These are phyloP conservation scores for Mugil cephalus DNA, from an alignment of 2,113 vertebrate genomes.

Conservation along the genomic window DNA sequence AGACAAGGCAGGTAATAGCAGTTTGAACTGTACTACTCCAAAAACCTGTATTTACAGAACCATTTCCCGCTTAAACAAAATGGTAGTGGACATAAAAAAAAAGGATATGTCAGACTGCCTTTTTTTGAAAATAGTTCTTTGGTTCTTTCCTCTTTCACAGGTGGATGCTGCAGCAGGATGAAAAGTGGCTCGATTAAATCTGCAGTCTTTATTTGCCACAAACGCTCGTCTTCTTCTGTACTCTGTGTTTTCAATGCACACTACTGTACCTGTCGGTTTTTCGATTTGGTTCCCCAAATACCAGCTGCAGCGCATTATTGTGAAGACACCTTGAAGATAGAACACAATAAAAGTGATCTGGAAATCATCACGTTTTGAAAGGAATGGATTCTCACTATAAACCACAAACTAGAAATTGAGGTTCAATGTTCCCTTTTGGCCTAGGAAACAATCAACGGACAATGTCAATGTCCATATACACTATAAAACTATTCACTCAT, in stretches of 20 bases:
- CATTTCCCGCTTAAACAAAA: neutral
- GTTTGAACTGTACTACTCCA: neutral
- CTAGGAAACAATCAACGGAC: no score
- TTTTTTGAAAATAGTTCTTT: no score
- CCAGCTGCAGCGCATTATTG: no score
- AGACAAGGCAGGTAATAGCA: conserved; percentile 14
- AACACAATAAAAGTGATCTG: no score
- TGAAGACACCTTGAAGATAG: neutral
- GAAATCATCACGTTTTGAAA: no score
- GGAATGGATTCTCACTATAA: no score
- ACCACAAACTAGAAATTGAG: no score
- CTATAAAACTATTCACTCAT: no score
- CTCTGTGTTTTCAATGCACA: neutral
- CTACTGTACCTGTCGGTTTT: neutral
- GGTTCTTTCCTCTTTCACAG: neutral
- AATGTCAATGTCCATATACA: no score
- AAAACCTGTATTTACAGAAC: neutral
- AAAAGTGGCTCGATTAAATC: neutral
- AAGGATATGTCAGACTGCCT: no score
- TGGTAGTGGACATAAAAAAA: neutral
- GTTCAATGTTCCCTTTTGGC: no score
- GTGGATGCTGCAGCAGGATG: neutral
- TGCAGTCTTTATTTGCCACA: neutral
- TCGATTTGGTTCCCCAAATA: neutral
- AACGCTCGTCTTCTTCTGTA: neutral